Evolutionary conservation across 2,797 vertebrate genomes (phyloP).

Genomic region (Falco peregrinus): DNA sequence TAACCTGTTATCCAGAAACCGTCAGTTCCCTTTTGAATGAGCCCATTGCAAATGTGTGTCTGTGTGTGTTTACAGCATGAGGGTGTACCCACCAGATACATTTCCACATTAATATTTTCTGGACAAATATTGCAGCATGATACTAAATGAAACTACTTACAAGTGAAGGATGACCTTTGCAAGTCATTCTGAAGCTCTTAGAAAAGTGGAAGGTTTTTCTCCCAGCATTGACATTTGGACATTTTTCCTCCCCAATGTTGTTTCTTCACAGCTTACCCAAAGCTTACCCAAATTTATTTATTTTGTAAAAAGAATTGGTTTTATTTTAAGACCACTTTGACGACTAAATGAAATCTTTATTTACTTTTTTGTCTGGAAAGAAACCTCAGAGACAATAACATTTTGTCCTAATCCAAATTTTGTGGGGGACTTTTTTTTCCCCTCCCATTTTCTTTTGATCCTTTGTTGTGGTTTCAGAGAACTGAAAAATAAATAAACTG

Average conservation of each 20-base stretch:
- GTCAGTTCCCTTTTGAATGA: background rate
- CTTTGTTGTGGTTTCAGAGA: background rate
- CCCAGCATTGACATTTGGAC: background rate
- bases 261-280: background rate
- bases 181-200: background rate
- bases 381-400: background rate
- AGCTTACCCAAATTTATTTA: background rate
- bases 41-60: background rate
- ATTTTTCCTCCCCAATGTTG: background rate
- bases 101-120: background rate
- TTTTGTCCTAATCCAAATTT: background rate
- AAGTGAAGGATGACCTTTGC: background rate
- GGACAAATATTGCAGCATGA: background rate
- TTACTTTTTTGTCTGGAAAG: background rate
- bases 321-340: conserved; percentile 25
- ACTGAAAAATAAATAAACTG: background rate
- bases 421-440: background rate
- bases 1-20: background rate
- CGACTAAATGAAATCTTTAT: conserved; percentile 1
- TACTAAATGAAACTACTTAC: background rate
- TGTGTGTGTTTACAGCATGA: fast-evolving
- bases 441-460: background rate
- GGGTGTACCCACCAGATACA: fast-evolving
- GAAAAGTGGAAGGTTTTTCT: background rate
- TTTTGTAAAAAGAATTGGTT: background rate